Evolutionary conservation across 2,113 vertebrate species (phyloP).

Genomic region (Himantopus leucocephalus): DNA sequence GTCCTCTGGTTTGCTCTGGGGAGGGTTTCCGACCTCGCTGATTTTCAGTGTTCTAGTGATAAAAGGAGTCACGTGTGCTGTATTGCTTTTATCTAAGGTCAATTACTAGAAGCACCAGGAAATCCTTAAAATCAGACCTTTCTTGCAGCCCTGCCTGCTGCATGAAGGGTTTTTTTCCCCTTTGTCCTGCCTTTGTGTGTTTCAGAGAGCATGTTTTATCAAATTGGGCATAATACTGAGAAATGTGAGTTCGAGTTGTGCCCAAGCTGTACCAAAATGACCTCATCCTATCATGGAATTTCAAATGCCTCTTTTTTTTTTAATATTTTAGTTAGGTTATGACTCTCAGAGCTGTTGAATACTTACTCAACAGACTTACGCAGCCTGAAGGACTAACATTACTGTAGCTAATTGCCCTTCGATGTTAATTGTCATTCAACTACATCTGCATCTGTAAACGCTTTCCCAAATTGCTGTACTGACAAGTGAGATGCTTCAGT

Average conservation of each 20-base stretch:
- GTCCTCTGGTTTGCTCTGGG: not conserved
- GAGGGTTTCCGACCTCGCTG: not conserved
- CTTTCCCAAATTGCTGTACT: slow-evolving; percentile 18
- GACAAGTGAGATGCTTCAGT: slow-evolving; percentile 44
- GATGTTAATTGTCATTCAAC: not conserved
- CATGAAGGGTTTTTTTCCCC: not conserved
- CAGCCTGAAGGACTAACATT: not conserved
- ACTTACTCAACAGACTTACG: not conserved
- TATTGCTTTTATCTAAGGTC: not conserved
- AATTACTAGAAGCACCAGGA: not conserved
- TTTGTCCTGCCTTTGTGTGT: not conserved
- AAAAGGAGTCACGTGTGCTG: not conserved
- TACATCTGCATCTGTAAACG: not conserved
- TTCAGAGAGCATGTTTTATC: not conserved
- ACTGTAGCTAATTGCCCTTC: not conserved
- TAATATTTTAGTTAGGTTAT: not conserved
- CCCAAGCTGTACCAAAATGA: not conserved
- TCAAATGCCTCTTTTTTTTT: not conserved
- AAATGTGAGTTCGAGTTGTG: not conserved
- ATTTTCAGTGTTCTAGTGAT: not conserved
- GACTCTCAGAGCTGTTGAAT: not conserved
- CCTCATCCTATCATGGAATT: not conserved
- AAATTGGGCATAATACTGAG: not conserved
- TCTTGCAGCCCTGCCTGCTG: not conserved
- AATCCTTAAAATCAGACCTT: not conserved